A percentile compares a stretch with the other conserved stretches of the same genome.
phyloP scores from a whole-genome alignment of 2,888 invertebrate species.

The Zonitis immaculata region DNA sequence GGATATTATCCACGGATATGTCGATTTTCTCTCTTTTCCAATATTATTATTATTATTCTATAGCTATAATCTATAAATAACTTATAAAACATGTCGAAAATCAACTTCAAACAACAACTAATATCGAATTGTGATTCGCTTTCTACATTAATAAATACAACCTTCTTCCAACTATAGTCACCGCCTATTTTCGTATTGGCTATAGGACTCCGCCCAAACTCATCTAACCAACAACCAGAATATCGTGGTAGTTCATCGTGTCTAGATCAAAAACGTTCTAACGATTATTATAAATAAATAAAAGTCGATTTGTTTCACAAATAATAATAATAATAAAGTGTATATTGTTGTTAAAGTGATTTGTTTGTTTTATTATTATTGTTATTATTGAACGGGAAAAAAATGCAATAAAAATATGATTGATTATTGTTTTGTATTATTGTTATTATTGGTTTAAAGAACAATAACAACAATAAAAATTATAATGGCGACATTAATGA shows the following conservation, averaged over 20 bases:
- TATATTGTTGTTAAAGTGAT: too few species aligned
- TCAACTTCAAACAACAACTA: conserved; percentile 28
- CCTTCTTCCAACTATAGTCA: conserved; percentile 26
- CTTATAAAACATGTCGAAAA: conserved; percentile 42
- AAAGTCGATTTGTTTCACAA: too few species aligned
- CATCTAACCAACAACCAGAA: conserved; percentile 38
- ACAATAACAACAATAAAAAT: too few species aligned
- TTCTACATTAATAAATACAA: conserved; percentile 26
- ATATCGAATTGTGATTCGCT: conserved; percentile 39
- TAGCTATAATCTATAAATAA: conserved; percentile 48
- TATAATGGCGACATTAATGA: conserved; percentile 36
- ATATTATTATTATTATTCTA: too few species aligned
- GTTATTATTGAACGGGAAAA: too few species aligned
- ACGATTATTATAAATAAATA: too few species aligned
- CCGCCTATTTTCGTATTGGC: conserved; percentile 23
- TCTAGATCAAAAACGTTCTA: conserved; percentile 37
- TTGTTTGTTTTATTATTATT: too few species aligned
- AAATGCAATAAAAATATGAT: too few species aligned
- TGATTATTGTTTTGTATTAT: conserved; percentile 11
- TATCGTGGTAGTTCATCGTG: conserved; percentile 42
- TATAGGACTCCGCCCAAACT: conserved; percentile 40
- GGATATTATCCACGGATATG: too few species aligned
- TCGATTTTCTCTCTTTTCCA: too few species aligned
- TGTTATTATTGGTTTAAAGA: too few species aligned
- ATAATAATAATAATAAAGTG: too few species aligned